Evolutionary conservation across 2,113 vertebrate genomes (phyloP).

Genomic region (Sinocyclocheilus maitianheensis): DNA sequence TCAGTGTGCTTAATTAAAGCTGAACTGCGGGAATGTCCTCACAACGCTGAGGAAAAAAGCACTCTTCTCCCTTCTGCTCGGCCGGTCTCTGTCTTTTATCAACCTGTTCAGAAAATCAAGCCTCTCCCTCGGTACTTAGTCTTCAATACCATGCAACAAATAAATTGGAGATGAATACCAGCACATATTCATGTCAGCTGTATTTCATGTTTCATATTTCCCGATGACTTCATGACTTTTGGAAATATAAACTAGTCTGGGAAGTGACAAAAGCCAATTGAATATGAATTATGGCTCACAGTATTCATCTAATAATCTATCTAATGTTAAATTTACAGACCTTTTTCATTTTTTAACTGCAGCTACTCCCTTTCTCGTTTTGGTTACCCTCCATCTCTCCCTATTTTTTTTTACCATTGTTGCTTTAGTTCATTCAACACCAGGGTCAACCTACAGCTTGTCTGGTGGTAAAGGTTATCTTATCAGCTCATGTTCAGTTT

Average conservation of each 20-base stretch:
- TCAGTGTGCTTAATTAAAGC: conserved; percentile 76
- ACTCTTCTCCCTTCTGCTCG: conserved; percentile 12
- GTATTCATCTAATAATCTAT: conserved; percentile 1
- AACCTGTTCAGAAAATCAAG: conserved; percentile 70
- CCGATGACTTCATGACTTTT: not conserved
- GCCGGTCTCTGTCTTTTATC: conserved; percentile 73
- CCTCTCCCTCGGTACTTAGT: conserved; percentile 38
- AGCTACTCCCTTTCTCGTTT: no score
- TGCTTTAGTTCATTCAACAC: conserved; percentile 34
- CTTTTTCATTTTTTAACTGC: not conserved
- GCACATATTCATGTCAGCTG: not conserved
- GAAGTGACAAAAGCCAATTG: not conserved
- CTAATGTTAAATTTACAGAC: not conserved
- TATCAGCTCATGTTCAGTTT: conserved; percentile 41
- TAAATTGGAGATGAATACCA: not conserved
- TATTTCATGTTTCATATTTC: not conserved
- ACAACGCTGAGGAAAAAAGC: not conserved
- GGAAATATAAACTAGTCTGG: not conserved
- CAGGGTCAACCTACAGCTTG: conserved; percentile 45
- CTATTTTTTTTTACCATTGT: not conserved
- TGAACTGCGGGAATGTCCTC: conserved; percentile 70
- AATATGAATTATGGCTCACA: not conserved
- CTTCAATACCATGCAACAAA: conserved; percentile 5
- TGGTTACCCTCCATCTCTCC: not conserved
- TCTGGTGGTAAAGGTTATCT: conserved; percentile 51